Percentiles rank a stretch among this genome's conserved stretches.
These are phyloP conservation scores for Tyrannus savana DNA, from an alignment of 2,113 vertebrate species.

Conservation along the genomic window DNA sequence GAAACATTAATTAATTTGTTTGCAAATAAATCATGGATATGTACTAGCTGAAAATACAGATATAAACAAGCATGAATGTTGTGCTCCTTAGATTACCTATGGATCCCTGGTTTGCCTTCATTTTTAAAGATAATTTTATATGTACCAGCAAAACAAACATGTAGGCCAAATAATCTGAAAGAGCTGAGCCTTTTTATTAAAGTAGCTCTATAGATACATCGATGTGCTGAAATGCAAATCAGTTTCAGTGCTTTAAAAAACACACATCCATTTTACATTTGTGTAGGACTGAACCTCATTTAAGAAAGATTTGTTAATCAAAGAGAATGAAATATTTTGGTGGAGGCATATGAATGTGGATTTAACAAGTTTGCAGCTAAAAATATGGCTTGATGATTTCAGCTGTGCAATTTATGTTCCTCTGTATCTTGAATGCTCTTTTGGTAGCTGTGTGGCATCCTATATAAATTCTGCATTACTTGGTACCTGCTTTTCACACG, in stretches of 20 bases:
- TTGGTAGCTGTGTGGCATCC: background rate
- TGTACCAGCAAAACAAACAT: conserved; percentile 13
- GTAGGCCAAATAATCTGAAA: conserved; percentile 7
- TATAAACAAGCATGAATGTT: conserved; percentile 73
- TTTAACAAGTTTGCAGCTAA: conserved; percentile 68
- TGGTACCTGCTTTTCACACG: background rate
- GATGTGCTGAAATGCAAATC: conserved; percentile 13
- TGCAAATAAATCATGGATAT: conserved; percentile 83
- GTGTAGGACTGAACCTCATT: conserved; percentile 54
- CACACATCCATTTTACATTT: conserved; percentile 42
- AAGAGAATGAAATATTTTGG: conserved; percentile 79
- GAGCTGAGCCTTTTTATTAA: background rate
- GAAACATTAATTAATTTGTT: conserved; percentile 85
- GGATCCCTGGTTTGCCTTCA: conserved; percentile 33
- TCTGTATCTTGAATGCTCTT: background rate
- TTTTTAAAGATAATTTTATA: conserved; percentile 24
- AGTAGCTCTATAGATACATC: background rate
- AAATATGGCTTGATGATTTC: conserved; percentile 44
- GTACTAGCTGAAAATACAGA: conserved; percentile 70
- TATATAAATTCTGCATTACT: background rate
- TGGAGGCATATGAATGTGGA: conserved; percentile 65
- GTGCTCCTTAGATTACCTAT: conserved; percentile 46
- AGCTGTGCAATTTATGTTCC: background rate
- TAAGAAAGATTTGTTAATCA: conserved; percentile 75
- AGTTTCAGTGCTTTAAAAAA: conserved; percentile 37